Evolutionary conservation across 2,888 invertebrate genomes (phyloP).

Genomic region (Pandemis corylana): DNA sequence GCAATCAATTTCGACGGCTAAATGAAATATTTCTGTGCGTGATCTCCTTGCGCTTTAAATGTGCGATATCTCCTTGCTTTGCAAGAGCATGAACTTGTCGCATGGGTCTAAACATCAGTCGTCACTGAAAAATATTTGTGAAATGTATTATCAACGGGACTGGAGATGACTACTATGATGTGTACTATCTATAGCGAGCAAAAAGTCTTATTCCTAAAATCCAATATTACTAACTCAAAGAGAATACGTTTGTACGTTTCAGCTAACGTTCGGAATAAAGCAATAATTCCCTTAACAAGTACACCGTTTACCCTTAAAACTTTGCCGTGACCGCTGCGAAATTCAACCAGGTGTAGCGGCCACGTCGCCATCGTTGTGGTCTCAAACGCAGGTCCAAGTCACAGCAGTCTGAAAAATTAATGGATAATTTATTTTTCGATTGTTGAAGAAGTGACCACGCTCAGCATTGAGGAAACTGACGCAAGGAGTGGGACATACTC

Average conservation of each 20-base stretch:
- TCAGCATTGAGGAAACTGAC: no score
- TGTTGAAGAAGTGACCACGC: no score
- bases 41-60: no score
- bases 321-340: slow-evolving; percentile 53
- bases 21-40: no score
- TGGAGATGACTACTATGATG: no score
- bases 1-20: no score
- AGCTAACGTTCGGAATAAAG: slow-evolving; percentile 38
- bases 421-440: background rate
- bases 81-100: no score
- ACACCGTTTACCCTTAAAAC: slow-evolving; percentile 53
- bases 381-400: slow-evolving; percentile 45
- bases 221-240: slow-evolving; percentile 7
- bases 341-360: slow-evolving; percentile 58
- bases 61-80: no score
- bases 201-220: background rate
- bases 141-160: no score
- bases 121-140: background rate
- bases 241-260: slow-evolving; percentile 14
- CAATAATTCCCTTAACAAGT: slow-evolving; percentile 50
- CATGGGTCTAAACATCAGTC: background rate
- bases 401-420: slow-evolving; percentile 40
- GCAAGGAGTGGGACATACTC: no score
- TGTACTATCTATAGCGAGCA: background rate
- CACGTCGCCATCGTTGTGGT: slow-evolving; percentile 50